A percentile compares a stretch with the other conserved stretches of the same genome.
Conservation (phyloP, 2,113 vertebrate genomes). For the Crypturellus undulatus region DNA sequence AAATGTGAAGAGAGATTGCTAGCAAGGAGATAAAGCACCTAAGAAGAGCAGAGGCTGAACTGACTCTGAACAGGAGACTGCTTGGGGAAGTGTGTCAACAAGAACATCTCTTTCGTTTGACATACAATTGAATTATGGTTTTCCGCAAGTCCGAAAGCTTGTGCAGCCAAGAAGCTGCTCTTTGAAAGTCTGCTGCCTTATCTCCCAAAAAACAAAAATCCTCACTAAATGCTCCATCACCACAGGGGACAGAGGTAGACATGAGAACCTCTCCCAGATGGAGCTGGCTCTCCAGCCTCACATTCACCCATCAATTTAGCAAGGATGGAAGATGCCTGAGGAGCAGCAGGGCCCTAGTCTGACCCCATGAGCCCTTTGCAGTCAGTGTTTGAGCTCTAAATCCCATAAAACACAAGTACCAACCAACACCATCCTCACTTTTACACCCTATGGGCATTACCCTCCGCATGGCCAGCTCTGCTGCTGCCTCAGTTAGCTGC, state of each 20-base stretch:
- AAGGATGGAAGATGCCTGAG: background rate
- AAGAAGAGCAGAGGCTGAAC: background rate
- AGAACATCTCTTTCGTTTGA: background rate
- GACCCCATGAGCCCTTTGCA: background rate
- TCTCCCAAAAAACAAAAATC: background rate
- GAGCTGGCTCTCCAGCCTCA: rapidly evolving
- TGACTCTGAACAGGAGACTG: background rate
- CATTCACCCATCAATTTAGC: rapidly evolving
- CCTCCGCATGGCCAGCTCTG: background rate
- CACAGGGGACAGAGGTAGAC: background rate
- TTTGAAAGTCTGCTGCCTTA: background rate
- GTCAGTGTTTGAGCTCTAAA: background rate
- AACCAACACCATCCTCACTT: background rate
- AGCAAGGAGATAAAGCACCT: background rate
- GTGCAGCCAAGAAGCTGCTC: background rate
- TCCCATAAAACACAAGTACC: rapidly evolving
- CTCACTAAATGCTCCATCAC: background rate
- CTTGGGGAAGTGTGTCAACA: background rate
- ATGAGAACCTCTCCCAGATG: background rate
- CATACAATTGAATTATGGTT: background rate
- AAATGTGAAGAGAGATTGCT: background rate
- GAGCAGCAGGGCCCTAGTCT: background rate
- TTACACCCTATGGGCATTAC: background rate
- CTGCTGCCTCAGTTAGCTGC: background rate
- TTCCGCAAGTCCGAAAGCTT: background rate